Evolutionary conservation across 2,113 vertebrate genomes (phyloP).

Genomic region (Pongo pygmaeus): DNA sequence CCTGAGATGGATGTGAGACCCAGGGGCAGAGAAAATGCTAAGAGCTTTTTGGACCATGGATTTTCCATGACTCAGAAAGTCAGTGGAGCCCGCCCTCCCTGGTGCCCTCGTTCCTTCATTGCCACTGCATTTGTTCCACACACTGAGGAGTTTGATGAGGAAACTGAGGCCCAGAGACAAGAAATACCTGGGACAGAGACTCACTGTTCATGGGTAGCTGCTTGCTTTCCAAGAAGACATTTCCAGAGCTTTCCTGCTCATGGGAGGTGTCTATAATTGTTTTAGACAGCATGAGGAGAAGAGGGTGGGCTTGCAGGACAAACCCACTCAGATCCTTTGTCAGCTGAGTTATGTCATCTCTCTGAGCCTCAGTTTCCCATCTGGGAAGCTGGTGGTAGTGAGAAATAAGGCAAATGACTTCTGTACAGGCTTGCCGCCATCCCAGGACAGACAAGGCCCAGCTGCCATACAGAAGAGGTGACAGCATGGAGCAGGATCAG

Average conservation of each 20-base stretch:
- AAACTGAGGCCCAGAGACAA: not conserved
- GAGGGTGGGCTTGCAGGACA: not conserved
- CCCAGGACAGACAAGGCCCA: not conserved
- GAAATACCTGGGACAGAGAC: not conserved
- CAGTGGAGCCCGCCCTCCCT: too few relatives aligned
- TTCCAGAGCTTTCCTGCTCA: not conserved
- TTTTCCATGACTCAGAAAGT: not conserved
- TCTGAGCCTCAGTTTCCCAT: not conserved
- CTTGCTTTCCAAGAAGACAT: not conserved
- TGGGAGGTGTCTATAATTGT: too few relatives aligned
- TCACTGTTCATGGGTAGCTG: not conserved
- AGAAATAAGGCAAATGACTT: not conserved
- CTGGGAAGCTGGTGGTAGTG: not conserved
- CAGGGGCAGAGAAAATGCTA: not conserved
- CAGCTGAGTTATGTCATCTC: too few relatives aligned
- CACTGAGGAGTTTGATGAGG: not conserved
- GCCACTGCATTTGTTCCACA: not conserved
- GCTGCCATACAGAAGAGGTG: rapidly evolving
- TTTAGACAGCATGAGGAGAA: rapidly evolving
- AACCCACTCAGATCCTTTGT: not conserved
- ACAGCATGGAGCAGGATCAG: too few relatives aligned
- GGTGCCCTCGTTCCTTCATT: not conserved
- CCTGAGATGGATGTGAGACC: not conserved
- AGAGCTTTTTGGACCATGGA: too few relatives aligned
- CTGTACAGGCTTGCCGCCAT: not conserved